Base-by-base conservation (phyloP, 1,140 invertebrate species). In the Phymorhynchus buccinoides region DNA sequence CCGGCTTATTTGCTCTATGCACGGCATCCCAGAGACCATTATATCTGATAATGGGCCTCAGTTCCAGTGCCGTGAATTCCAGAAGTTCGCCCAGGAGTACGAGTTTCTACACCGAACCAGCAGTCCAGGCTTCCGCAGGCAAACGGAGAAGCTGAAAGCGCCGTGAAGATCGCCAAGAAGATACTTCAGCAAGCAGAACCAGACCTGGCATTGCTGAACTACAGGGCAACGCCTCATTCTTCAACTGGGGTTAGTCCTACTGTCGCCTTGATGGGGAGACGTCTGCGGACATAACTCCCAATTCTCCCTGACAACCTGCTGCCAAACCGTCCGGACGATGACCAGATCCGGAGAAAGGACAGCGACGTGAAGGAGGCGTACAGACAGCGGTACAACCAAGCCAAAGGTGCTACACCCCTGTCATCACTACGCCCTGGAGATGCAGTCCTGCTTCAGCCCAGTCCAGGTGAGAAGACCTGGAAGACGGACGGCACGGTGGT, bases 1-100 rank as follows among this genome's bases (percentile, higher is more conserved):
- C 78, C 89, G 89, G 56, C 86, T 87, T 18, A 80, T 88, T 0
- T 90, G 90, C 82, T 85, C 85, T 12, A 84, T 80, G 32, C 81
- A 88, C 75, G 88, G 87, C 18, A 88, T 90, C 4, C 86, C 87
- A 37, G 85, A 87, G 16, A 32, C 32, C 12, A 35, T 90, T 14
- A 42, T 88, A 2, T 85, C 85, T 18, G 89, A 90, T 73, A 90
- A 89, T 80, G 87, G 87, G 0, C 87, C 89, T 6, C 85, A 89
- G 73, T 92, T 88, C 71, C 62, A 84, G n/a, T 84, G 73, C 39
- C 27, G 73, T 16, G 89, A 88, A 35, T 91, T 91, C 44, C 14
- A n/a, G 37, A 35, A 85, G 3, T 90, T 91, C 82, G 62, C 81
- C 16, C 66, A 80, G 18, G 75, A 87, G 3, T 90, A 66, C 56